These are phyloP conservation scores for Erinaceus europaeus DNA, from an alignment of 2,113 vertebrate genomes.

Conservation along the genomic window DNA sequence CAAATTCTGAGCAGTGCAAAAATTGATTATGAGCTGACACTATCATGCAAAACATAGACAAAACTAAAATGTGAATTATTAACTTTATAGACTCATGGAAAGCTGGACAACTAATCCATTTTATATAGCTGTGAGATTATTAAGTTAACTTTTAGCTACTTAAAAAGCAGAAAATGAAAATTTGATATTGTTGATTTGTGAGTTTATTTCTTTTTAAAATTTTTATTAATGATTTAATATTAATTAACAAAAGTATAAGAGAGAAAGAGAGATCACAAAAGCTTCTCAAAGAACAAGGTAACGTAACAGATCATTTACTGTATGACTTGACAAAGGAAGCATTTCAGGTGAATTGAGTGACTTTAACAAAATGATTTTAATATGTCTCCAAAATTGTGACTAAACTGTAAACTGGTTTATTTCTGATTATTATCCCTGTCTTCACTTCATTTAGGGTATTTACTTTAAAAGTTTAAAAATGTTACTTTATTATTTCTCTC, in stretches of 20 bases:
- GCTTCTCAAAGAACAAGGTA: no score
- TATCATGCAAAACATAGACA: background rate
- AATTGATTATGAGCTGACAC: background rate
- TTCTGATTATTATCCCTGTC: background rate
- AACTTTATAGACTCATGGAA: background rate
- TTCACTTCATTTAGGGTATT: background rate
- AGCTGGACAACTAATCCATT: background rate
- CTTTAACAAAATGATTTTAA: background rate
- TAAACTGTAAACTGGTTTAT: background rate
- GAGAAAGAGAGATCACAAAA: no score
- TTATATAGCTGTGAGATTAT: background rate
- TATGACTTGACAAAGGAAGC: background rate
- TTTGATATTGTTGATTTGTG: background rate
- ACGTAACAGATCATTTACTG: no score
- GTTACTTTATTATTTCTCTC: no score
- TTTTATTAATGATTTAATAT: no score
- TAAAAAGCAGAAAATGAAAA: background rate
- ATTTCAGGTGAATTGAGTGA: background rate
- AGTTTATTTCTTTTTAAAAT: background rate
- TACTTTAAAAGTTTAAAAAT: no score
- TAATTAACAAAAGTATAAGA: no score
- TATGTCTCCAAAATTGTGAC: background rate
- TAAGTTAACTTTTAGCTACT: background rate
- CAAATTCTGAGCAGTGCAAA: background rate
- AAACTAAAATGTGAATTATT: background rate